Conservation (phyloP, 1,140 invertebrate species). For the Gryllus bimaculatus region DNA sequence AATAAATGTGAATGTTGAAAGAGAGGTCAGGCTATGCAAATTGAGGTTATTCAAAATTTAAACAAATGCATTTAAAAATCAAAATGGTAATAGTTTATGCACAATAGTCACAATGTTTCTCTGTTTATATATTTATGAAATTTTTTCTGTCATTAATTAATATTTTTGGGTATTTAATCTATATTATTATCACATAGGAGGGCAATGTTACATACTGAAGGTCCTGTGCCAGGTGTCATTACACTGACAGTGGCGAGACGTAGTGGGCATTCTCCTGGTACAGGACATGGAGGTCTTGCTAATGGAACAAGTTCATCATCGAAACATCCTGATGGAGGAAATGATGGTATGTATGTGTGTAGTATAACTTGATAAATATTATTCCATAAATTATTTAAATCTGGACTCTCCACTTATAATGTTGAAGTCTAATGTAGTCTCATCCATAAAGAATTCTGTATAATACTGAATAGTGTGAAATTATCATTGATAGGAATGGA, state of each 20-base stretch:
- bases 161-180: no score
- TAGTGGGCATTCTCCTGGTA: slow-evolving; percentile 27
- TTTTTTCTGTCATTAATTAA: no score
- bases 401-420: not conserved
- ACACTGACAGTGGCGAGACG: slow-evolving; percentile 72
- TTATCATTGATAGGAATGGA: slow-evolving; percentile 24
- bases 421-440: no score
- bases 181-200: slow-evolving; percentile 30
- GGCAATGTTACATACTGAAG: slow-evolving; percentile 79
- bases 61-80: no score
- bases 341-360: not conserved
- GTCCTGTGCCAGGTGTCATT: slow-evolving; percentile 73
- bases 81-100: no score
- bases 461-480: no score
- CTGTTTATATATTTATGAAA: no score
- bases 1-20: no score
- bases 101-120: no score
- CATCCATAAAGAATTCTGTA: no score
- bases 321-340: not conserved
- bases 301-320: not conserved
- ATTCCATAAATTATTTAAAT: not conserved
- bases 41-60: no score
- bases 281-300: slow-evolving; percentile 30
- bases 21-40: no score
- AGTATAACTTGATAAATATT: not conserved